phyloP scores from a whole-genome alignment of 1,140 invertebrate species.

The Drosophila obscura region DNA sequence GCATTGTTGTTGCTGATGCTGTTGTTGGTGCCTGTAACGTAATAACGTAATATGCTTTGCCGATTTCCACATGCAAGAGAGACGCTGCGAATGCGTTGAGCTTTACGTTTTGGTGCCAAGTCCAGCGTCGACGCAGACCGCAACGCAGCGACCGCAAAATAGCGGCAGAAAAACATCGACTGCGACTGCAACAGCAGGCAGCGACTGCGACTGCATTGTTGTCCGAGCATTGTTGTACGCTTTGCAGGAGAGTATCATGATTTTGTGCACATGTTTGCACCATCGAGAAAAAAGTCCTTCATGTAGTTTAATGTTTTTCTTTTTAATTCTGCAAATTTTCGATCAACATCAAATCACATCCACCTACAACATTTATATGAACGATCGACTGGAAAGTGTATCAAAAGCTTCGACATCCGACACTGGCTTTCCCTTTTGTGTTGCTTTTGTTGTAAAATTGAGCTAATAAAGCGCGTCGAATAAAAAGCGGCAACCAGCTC shows the following conservation, averaged over 20 bases:
- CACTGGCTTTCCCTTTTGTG: neutral
- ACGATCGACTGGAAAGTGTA: too few relatives aligned
- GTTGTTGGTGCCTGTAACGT: slow-evolving; percentile 44
- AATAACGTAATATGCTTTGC: slow-evolving; percentile 70
- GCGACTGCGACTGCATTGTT: slow-evolving; percentile 3
- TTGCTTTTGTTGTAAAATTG: slow-evolving; percentile 40
- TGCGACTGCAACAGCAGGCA: slow-evolving; percentile 1
- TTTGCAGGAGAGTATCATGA: too few relatives aligned
- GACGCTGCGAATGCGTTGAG: slow-evolving; percentile 37
- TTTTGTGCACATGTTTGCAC: too few relatives aligned
- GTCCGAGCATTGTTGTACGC: slow-evolving; percentile 29
- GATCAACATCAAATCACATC: too few relatives aligned
- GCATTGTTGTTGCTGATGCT: slow-evolving; percentile 50
- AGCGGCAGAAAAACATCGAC: neutral
- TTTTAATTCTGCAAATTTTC: too few relatives aligned
- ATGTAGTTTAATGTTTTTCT: too few relatives aligned
- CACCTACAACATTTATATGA: too few relatives aligned
- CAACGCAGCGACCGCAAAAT: neutral
- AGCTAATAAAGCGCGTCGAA: slow-evolving; percentile 61
- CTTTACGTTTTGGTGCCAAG: slow-evolving; percentile 79
- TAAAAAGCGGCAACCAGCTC: slow-evolving; percentile 48
- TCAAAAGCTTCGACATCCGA: too few relatives aligned
- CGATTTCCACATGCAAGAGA: slow-evolving; percentile 69
- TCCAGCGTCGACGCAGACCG: slow-evolving; percentile 52
- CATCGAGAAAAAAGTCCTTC: too few relatives aligned